Conservation (phyloP, 2,888 invertebrate genomes). For the Alloscopus bannaensis region DNA sequence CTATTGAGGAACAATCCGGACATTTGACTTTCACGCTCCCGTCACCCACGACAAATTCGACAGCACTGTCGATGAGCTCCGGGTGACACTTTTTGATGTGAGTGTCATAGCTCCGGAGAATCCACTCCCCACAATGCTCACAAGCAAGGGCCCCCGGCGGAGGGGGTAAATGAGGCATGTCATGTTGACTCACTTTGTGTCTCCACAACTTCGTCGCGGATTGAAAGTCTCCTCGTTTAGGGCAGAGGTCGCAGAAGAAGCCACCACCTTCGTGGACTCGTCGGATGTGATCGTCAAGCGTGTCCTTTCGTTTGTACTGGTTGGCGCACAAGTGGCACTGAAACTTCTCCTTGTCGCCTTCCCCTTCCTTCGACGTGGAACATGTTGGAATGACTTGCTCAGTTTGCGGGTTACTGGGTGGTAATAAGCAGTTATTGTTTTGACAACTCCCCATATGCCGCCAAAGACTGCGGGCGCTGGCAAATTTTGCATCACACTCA, state of each 20-base stretch:
- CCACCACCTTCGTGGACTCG: slow-evolving; percentile 9
- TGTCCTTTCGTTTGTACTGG: slow-evolving; percentile 7
- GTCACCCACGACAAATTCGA: neutral
- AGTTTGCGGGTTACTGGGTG: no score
- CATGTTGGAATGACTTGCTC: no score
- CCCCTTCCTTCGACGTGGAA: no score
- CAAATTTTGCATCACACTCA: neutral
- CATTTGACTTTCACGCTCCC: neutral
- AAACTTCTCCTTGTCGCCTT: neutral
- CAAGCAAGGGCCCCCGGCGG: slow-evolving; percentile 8
- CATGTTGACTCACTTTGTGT: slow-evolving; percentile 24
- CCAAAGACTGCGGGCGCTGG: neutral
- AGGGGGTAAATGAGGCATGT: neutral
- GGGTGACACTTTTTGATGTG: slow-evolving; percentile 33
- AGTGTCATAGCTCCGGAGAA: neutral
- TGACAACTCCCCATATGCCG: no score
- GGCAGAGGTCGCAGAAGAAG: slow-evolving; percentile 21
- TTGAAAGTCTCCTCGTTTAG: neutral
- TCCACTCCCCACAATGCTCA: slow-evolving; percentile 8
- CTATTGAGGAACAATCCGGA: neutral
- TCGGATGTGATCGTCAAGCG: slow-evolving; percentile 16
- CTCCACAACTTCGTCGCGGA: slow-evolving; percentile 24
- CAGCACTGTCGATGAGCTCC: neutral
- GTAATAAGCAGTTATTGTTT: no score
- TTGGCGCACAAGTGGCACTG: neutral